These are phyloP conservation scores for Mustela lutreola DNA, from an alignment of 2,113 vertebrate genomes.

Conservation along the genomic window DNA sequence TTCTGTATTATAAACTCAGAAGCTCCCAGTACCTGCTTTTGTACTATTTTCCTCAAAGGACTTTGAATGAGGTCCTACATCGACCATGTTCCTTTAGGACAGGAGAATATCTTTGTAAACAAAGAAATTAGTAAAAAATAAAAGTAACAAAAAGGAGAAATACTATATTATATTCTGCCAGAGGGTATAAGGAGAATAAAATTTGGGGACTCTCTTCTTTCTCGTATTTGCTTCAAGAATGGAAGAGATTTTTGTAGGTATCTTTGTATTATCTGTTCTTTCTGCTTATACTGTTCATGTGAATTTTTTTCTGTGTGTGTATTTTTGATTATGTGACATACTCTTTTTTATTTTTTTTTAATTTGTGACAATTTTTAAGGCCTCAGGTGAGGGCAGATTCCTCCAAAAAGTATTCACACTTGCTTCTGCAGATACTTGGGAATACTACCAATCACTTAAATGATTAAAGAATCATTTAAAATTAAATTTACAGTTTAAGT, in stretches of 20 bases:
- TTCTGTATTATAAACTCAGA: not conserved
- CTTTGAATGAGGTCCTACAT: not conserved
- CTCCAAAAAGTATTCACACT: not conserved
- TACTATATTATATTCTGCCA: not conserved
- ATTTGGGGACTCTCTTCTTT: not conserved
- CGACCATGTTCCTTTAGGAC: not conserved
- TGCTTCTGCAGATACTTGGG: not conserved
- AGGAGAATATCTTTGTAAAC: not conserved
- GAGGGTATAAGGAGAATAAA: not conserved
- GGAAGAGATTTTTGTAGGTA: not conserved
- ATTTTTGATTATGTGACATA: not conserved
- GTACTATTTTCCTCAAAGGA: not conserved
- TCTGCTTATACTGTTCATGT: not conserved
- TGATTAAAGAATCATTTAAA: not conserved
- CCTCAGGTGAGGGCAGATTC: not conserved
- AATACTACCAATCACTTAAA: not conserved
- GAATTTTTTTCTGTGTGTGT: not conserved
- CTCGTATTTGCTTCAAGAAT: not conserved
- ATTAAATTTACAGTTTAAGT: not conserved
- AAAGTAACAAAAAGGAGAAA: not conserved
- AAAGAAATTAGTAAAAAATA: not conserved
- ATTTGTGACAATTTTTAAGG: not conserved
- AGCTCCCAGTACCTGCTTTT: not conserved
- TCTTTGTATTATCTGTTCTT: not conserved
- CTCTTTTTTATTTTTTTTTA: not conserved